Evolutionary conservation across 1,140 invertebrate species (phyloP), one percentile per base, ranked within the genome.

Genomic region (Paralvinella palmiformis): DNA sequence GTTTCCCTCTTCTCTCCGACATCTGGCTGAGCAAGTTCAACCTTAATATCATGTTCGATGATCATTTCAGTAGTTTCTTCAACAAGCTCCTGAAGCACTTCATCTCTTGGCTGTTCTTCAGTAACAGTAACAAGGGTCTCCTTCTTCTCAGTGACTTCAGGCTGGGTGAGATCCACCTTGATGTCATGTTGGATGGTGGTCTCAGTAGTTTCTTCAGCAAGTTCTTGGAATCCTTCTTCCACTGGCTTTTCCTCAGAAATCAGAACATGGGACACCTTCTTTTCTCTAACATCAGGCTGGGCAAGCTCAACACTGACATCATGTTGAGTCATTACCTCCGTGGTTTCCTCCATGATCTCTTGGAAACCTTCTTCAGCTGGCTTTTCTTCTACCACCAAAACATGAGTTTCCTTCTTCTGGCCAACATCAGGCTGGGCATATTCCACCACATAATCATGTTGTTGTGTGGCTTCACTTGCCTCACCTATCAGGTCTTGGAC

Each of bases 171-270:
- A 37, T 59, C 58, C 41, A 59, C 58, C 17, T 3, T 44, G 22
- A 59, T 22, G 13, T 35, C 31, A 10, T 41, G 5, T 22, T 59
- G 32, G 27, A n/a, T 27, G 4, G 58, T 35, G 22, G 35, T 17
- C 20, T 59, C 58, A 24, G 29, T 29, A 3, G 41, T 24, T n/a
- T 10, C 20, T 4, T 20, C 17, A 5, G 37, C 35, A 20, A 59
- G 29, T 37, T 59, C 58, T 5, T 7, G 1, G n/a, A 36, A 15
- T 17, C 35, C 15, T 36, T 59, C 58, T 35, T 71, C 67, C 59
- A 63, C 55, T 58, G 62, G 58, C 57, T 33, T 64, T 44, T 64
- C 62, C 31, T 64, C 62, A 17, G 24, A 31, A 10, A 33, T n/a
- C 1, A 32, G 29, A 22, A 44, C 58, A 7, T 27, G 58, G 35